Conservation (phyloP, 2,113 vertebrate species). For the Protobothrops flavoviridis region DNA sequence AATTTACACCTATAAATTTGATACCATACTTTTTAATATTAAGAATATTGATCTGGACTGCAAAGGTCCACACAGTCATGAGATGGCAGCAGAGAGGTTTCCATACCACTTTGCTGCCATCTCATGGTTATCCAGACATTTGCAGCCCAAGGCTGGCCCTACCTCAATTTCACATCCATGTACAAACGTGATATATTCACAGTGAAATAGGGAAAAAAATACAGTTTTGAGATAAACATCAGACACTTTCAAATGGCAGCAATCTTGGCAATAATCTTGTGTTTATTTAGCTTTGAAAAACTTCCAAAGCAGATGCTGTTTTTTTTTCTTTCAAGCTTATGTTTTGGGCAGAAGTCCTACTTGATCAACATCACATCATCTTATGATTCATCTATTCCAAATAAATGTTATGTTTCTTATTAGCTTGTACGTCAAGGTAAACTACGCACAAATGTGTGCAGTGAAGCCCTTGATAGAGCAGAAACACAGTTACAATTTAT, state of each 20-base stretch:
- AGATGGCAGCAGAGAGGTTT: neutral
- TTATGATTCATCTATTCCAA: neutral
- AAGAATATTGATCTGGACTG: neutral
- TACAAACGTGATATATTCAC: neutral
- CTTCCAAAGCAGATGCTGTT: neutral
- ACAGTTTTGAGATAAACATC: neutral
- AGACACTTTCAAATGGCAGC: neutral
- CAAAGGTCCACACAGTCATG: neutral
- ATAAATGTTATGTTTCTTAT: neutral
- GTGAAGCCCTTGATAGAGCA: neutral
- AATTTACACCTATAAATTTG: conserved; percentile 3
- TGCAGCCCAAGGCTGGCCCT: neutral
- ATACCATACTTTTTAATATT: neutral
- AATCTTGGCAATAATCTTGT: neutral
- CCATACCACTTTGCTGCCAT: neutral
- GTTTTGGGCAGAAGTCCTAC: neutral
- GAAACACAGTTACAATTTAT: neutral
- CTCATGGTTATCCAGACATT: neutral
- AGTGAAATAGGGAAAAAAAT: neutral
- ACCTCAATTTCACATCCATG: neutral
- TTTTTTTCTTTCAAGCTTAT: neutral
- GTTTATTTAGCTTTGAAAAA: neutral
- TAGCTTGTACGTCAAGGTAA: neutral
- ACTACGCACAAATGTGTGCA: neutral
- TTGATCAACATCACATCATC: neutral